Evolutionary conservation across 2,113 vertebrate genomes (phyloP).

Genomic region (Colius striatus): DNA sequence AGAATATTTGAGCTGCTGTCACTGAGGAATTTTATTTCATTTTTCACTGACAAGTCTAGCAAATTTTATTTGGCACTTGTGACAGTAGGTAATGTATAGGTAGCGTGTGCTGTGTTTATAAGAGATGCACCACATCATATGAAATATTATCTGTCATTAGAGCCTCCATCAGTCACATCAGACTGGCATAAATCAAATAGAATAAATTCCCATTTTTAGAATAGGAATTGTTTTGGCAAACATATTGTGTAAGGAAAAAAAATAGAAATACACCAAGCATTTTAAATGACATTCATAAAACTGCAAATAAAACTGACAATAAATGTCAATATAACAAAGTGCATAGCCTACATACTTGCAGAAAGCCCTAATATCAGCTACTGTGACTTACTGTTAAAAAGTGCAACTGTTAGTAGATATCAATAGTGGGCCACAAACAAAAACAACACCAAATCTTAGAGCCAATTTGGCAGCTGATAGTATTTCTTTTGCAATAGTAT

Average conservation of each 20-base stretch:
- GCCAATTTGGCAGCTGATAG: not conserved
- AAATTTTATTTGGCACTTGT: constrained; percentile 35
- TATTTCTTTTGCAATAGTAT: not conserved
- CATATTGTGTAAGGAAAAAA: not conserved
- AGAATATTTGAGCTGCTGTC: not conserved
- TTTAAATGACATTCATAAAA: not conserved
- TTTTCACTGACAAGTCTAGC: not conserved
- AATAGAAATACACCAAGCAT: not conserved
- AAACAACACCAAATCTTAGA: not conserved
- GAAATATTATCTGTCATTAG: constrained; percentile 2
- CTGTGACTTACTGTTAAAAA: not conserved
- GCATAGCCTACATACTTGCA: not conserved
- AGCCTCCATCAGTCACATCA: not conserved
- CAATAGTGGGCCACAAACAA: not conserved
- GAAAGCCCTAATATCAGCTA: not conserved
- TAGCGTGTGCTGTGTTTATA: not conserved
- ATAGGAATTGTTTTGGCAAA: not conserved
- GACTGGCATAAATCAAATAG: not conserved
- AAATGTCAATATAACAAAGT: not conserved
- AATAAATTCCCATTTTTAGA: not conserved
- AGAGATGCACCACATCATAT: not conserved
- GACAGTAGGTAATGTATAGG: not conserved
- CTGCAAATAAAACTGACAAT: constrained; percentile 18
- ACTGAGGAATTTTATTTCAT: constrained; percentile 12
- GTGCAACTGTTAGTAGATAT: not conserved